Percentiles rank a stretch among this genome's conserved stretches.
phyloP scores from a whole-genome alignment of 1,140 invertebrate genomes.

The Caenorhabditis briggsae region DNA sequence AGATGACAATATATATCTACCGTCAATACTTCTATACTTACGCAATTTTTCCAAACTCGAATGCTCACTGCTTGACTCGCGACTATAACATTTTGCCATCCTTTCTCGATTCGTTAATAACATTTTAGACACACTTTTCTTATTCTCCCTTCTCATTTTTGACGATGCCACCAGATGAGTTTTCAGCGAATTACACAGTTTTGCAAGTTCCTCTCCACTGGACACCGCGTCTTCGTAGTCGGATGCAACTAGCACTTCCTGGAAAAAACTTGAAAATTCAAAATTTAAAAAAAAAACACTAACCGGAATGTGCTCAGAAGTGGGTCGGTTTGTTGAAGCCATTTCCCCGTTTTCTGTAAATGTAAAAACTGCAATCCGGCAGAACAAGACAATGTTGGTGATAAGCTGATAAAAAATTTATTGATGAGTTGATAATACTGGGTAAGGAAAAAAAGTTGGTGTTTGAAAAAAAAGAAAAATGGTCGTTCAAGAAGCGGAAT shows the following conservation, averaged over 20 bases:
- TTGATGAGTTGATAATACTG: too few relatives aligned
- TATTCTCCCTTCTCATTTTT: constrained; percentile 13
- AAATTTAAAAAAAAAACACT: background rate
- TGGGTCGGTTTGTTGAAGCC: too few relatives aligned
- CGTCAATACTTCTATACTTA: too few relatives aligned
- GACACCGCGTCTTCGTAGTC: constrained; percentile 49
- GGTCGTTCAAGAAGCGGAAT: too few relatives aligned
- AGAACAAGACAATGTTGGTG: background rate
- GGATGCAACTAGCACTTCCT: background rate
- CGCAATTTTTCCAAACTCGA: constrained; percentile 40
- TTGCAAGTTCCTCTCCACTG: constrained; percentile 14
- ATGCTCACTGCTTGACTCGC: constrained; percentile 46
- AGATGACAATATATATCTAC: too few relatives aligned
- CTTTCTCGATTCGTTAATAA: constrained; percentile 18
- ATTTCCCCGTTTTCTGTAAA: too few relatives aligned
- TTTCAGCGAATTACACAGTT: constrained; percentile 15
- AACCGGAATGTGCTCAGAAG: background rate
- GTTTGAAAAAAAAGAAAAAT: too few relatives aligned
- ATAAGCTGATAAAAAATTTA: background rate
- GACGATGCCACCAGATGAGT: background rate
- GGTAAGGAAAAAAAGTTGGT: too few relatives aligned
- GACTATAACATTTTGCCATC: constrained; percentile 14
- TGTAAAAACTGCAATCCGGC: too few relatives aligned
- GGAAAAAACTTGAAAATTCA: background rate
- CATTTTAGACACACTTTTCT: background rate